phyloP scores from a whole-genome alignment of 1,140 invertebrate genomes.

The Acromyrmex charruanus region DNA sequence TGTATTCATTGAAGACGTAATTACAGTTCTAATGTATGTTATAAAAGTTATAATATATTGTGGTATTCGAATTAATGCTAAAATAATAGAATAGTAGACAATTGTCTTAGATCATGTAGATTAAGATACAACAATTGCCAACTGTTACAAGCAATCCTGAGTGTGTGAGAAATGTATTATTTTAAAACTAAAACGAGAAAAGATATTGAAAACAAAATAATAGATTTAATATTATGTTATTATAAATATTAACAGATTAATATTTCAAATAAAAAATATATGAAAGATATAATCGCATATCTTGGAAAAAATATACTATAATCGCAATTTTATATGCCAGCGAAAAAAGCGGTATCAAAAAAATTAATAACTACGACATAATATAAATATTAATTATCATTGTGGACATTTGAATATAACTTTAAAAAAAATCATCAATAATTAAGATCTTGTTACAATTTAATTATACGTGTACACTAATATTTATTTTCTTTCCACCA shows the following conservation, averaged over 20 bases:
- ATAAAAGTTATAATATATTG: neutral
- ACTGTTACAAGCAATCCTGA: too few species aligned
- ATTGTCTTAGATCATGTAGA: neutral
- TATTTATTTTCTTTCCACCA: slow-evolving; percentile 38
- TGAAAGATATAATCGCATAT: neutral
- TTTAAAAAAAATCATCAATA: neutral
- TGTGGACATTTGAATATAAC: slow-evolving; percentile 32
- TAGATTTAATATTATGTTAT: neutral
- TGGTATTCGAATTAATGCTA: neutral
- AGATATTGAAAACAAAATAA: neutral
- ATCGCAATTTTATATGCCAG: neutral
- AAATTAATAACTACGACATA: slow-evolving; percentile 50
- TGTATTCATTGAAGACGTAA: slow-evolving; percentile 1
- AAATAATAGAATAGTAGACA: neutral
- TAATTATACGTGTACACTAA: slow-evolving; percentile 21
- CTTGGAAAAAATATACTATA: neutral
- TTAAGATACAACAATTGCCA: too few species aligned
- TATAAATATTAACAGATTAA: neutral
- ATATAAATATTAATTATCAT: slow-evolving; percentile 69
- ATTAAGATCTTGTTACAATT: neutral
- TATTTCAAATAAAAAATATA: neutral
- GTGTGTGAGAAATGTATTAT: neutral
- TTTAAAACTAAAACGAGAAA: slow-evolving; percentile 13
- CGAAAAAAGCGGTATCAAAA: slow-evolving; percentile 31
- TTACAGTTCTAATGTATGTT: neutral